Evolutionary conservation across 1,140 invertebrate species (phyloP).

Genomic region (Leptinotarsa defecta): DNA sequence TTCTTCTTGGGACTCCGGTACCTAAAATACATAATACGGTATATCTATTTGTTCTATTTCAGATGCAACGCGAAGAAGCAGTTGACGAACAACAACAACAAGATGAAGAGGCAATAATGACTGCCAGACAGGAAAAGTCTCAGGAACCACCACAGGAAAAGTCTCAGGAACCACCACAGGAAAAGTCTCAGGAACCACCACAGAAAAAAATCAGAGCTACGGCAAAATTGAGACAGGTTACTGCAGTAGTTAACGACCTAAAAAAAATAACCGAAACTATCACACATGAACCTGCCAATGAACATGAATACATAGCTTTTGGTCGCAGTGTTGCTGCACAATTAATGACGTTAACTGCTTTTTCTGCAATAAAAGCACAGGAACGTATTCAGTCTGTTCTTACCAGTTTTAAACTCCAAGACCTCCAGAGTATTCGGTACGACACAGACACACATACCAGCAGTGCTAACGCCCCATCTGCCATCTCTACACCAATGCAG

Average conservation of each 20-base stretch:
- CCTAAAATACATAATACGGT: not conserved
- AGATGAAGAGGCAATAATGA: not conserved
- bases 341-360: conserved; percentile 25
- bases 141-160: conserved; percentile 12
- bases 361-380: conserved; percentile 26
- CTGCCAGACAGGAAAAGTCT: conserved; percentile 8
- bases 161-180: conserved; percentile 6
- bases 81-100: conserved; percentile 1
- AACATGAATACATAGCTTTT: conserved; percentile 26
- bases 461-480: not conserved
- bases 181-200: conserved; percentile 9
- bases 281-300: conserved; percentile 10
- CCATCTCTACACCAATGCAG: not conserved
- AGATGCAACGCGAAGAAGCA: conserved; percentile 5
- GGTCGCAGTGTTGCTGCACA: conserved; percentile 26
- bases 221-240: conserved; percentile 1
- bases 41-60: too few species aligned
- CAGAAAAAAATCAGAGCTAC: conserved; percentile 12
- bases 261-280: conserved; percentile 24
- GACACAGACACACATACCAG: conserved; percentile 4
- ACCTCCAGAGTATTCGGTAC: conserved; percentile 7
- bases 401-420: conserved; percentile 25
- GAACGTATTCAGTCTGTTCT: conserved; percentile 21
- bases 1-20: not conserved
- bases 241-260: conserved; percentile 15